phyloP scores from a whole-genome alignment of 2,797 vertebrate genomes.

The Spinus olivaceus region DNA sequence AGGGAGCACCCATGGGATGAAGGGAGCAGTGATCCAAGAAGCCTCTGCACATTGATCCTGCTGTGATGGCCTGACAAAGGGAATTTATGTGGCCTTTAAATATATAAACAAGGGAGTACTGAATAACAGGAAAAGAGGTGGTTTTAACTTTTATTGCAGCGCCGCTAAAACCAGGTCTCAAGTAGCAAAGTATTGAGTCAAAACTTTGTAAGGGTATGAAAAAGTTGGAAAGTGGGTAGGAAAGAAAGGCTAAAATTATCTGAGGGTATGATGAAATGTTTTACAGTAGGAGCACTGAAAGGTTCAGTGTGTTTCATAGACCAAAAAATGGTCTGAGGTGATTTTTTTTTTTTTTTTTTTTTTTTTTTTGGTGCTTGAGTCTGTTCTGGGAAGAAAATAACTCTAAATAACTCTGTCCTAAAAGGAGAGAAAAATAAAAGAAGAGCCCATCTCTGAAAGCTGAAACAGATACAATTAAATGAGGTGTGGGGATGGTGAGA shows the following conservation, averaged over 20 bases:
- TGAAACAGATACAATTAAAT: not conserved
- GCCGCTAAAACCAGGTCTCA: not conserved
- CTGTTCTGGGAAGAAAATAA: not conserved
- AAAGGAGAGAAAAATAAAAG: not conserved
- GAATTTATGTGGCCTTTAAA: slow-evolving; percentile 10
- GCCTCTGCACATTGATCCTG: not conserved
- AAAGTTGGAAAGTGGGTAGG: not conserved
- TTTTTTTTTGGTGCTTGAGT: not conserved
- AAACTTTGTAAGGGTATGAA: not conserved
- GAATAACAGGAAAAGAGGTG: not conserved
- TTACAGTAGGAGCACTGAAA: not conserved
- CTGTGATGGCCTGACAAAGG: not conserved
- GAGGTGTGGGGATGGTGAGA: not conserved
- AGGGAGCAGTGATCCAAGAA: not conserved
- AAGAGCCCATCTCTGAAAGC: not conserved
- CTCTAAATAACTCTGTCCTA: not conserved
- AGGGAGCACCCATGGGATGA: fast-evolving
- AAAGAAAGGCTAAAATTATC: not conserved
- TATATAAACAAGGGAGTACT: not conserved
- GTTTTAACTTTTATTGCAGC: not conserved
- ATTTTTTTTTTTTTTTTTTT: not conserved
- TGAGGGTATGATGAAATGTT: not conserved
- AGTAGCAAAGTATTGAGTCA: not conserved
- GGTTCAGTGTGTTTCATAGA: not conserved
- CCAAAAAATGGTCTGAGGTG: not conserved